Percentiles rank a stretch among this genome's conserved stretches.
phyloP scores from a whole-genome alignment of 2,113 vertebrate genomes.

The Ivindomyrus marchei region DNA sequence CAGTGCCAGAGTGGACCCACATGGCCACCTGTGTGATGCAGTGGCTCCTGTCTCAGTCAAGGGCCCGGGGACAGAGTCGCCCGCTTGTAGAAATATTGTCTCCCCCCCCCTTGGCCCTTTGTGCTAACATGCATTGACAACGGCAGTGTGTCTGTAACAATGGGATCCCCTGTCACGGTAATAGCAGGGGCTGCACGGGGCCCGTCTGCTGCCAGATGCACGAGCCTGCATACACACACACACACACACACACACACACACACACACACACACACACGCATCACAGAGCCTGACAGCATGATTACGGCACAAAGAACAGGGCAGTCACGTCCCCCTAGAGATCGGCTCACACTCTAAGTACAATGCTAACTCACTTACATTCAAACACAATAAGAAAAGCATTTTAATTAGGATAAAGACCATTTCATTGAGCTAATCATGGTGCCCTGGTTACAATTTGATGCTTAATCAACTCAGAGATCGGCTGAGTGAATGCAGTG shows the following conservation, averaged over 20 bases:
- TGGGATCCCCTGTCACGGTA: conserved; percentile 5
- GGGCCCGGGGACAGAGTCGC: conserved; percentile 10
- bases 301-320: conserved; percentile 35
- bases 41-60: not conserved
- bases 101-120: not conserved
- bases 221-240: not conserved
- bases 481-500: conserved; percentile 18
- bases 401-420: conserved; percentile 50
- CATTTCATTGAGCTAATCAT: conserved; percentile 55
- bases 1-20: not conserved
- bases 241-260: not conserved
- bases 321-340: conserved; percentile 17
- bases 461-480: conserved; percentile 45
- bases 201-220: not conserved
- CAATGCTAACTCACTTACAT: conserved; percentile 34
- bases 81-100: not conserved
- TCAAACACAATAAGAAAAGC: conserved; percentile 34
- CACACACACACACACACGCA: not conserved
- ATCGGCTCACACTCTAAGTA: conserved; percentile 24
- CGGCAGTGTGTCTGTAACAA: conserved; percentile 16
- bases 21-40: not conserved
- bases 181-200: conserved; percentile 14
- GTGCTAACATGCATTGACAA: conserved; percentile 19
- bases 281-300: conserved; percentile 25
- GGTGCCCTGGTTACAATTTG: conserved; percentile 51